Percentiles rank a stretch among this genome's conserved stretches.
These are phyloP conservation scores for Acrocyrtus sp. DNA, from an alignment of 2,888 invertebrate genomes.

Conservation along the genomic window DNA sequence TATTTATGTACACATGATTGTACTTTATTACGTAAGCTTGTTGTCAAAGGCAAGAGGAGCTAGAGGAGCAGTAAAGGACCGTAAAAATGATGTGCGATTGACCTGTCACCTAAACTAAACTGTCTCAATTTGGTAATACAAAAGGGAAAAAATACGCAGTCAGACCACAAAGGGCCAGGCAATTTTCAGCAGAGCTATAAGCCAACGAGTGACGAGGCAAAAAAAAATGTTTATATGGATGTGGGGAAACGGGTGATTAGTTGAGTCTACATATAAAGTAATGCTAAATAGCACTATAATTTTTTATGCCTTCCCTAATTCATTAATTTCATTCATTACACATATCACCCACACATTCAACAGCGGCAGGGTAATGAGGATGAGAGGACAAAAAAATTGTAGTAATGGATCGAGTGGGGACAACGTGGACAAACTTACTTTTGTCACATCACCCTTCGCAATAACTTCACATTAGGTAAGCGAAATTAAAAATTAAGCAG, in stretches of 20 bases:
- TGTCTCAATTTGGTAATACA: slow-evolving; percentile 34
- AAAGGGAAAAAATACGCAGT: background rate
- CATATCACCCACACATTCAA: no score
- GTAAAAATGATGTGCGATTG: slow-evolving; percentile 31
- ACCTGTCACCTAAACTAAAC: slow-evolving; percentile 47
- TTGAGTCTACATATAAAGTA: no score
- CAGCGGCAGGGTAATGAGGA: no score
- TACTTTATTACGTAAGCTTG: slow-evolving; percentile 24
- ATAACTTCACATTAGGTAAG: slow-evolving; percentile 36
- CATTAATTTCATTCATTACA: no score
- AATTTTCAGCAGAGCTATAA: no score
- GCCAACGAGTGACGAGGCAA: no score
- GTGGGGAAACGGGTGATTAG: no score
- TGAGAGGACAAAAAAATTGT: background rate
- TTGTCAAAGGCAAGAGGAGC: slow-evolving; percentile 35
- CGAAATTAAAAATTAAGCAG: no score
- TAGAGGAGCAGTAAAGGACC: background rate
- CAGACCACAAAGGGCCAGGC: background rate
- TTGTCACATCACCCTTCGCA: slow-evolving; percentile 6
- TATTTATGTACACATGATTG: slow-evolving; percentile 5
- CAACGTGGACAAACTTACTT: background rate
- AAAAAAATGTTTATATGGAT: no score
- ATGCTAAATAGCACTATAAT: no score
- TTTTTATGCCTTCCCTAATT: no score
- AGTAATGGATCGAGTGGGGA: background rate